Conservation (phyloP, 2,113 vertebrate genomes). For the Colistium nudipinnis region DNA sequence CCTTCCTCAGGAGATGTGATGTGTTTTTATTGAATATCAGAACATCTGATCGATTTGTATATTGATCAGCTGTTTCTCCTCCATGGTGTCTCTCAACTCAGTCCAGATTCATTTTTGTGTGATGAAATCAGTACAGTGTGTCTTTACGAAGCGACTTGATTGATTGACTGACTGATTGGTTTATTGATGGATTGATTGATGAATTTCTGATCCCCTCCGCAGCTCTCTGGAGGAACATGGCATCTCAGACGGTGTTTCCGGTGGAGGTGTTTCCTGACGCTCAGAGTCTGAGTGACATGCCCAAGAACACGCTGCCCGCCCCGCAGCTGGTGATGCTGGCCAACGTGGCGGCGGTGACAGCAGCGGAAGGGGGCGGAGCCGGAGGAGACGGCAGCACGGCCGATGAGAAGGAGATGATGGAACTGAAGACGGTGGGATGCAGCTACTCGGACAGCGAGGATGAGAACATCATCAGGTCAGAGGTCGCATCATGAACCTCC, state of each 20-base stretch:
- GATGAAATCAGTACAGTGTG: too few relatives aligned
- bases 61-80: too few relatives aligned
- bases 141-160: too few relatives aligned
- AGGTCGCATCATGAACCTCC: background rate
- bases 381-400: constrained; percentile 82
- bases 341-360: constrained; percentile 89
- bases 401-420: constrained; percentile 95
- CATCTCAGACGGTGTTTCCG: constrained; percentile 88
- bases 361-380: constrained; percentile 83
- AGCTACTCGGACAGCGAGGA: constrained; percentile 93
- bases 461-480: constrained; percentile 81
- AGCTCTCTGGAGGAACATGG: constrained; percentile 79
- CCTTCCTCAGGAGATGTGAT: too few relatives aligned
- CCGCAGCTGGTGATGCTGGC: constrained; percentile 98
- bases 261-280: constrained; percentile 83
- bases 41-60: too few relatives aligned
- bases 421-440: constrained; percentile 90
- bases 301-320: constrained; percentile 87
- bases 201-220: too few relatives aligned
- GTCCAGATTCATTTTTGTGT: too few relatives aligned
- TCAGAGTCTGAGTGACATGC: constrained; percentile 86
- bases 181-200: too few relatives aligned
- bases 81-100: too few relatives aligned
- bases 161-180: too few relatives aligned
- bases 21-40: too few relatives aligned